Evolutionary conservation across 2,888 invertebrate genomes (phyloP), one percentile per base, ranked within the genome.

Genomic region (Sarcophaga caerulescens): DNA sequence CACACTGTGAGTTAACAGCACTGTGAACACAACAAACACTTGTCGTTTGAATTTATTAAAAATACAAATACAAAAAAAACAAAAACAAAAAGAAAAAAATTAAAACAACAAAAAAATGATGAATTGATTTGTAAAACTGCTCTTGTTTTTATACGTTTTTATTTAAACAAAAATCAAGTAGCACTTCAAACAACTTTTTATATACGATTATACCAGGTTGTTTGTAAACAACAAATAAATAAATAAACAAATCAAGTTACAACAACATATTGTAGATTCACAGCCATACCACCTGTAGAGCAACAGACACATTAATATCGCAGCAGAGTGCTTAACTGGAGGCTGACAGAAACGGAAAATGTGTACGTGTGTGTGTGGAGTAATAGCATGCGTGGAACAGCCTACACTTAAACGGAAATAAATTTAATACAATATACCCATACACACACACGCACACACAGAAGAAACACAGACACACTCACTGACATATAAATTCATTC

Each of bases 331-430:
- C 5, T 52, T 21, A 70, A 57, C 76, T 85, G 85, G 77, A 86
- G 84, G 83, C 73, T 73, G 80, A 57, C 19, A 52, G 52, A 59
- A 70, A 59, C 19, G 52, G 52, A 62, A 68, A 66, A 78, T 83
- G 68, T 78, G 12, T 1, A 0, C 17, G 4, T 52, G 19, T 70
- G 3, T 19, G 5, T 10, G 10, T 10, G 35, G 1, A 35, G 35
- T 8, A 76, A 23, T 74, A 52, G 44, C 68, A 85, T 85, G 81
- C 74, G 73, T 80, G 80, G 71, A 80, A 11, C 86, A 63, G 57
- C 86, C 86, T 84, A 84, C 86, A 86, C 81, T 78, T 70, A 75
- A 86, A 86, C 86, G 86, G 86, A 86, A 86, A 86, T 81, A 86
- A 86, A 81, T 70, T 82, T 25, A 77, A 73, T 17, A 14, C 52